Evolutionary conservation across 1,140 invertebrate species (phyloP), one percentile per base, ranked within the genome.

Genomic region (Bombus confusus): DNA sequence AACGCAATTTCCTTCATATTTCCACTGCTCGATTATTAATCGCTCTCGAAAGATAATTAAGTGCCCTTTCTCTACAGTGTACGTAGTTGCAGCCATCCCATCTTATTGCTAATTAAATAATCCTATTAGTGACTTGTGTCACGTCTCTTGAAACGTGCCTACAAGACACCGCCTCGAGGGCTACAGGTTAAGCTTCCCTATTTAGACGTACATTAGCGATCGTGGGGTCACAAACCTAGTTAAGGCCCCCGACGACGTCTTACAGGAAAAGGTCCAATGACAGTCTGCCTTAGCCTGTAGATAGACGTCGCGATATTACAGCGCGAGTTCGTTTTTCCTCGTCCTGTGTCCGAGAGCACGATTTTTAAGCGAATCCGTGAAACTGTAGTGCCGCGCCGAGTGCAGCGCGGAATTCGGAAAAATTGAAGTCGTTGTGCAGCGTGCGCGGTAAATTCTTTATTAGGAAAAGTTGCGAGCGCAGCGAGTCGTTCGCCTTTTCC

Each of bases 371-470:
- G 66, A 71, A 39, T 69, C 43, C 10, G 25, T 34, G 31, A 31
- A 57, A 71, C 25, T 39, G 43, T 43, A 69, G 43, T 13, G 64
- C n/a, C 2, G 47, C 18, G 2, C 18, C 28, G 5, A n/a, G 13
- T 15, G 31, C 18, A 52, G 18, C 18, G 18, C 5, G 22, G 5
- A 28, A 3, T 39, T 2, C 25, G 41, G 66, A 80, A 64, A 82
- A 74, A 82, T 74, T 43, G 25, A 47, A 64, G 13, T 31, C 3
- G n/a, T 13, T 25, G 18, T 22, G 12, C 39, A 22, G 52, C 18
- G 3, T 6, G n/a, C 6, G 39, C 31, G 12, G 28, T 83, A 64
- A 80, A 81, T 81, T n/a, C n/a, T 73, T 81, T 64, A 73, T 47
- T 41, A 64, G 41, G 37, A n/a, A 5, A 76, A 31, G 10, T 52